Percentiles rank a stretch among this genome's conserved stretches.
phyloP scores from a whole-genome alignment of 1,140 invertebrate genomes.

The Saccostrea echinata region DNA sequence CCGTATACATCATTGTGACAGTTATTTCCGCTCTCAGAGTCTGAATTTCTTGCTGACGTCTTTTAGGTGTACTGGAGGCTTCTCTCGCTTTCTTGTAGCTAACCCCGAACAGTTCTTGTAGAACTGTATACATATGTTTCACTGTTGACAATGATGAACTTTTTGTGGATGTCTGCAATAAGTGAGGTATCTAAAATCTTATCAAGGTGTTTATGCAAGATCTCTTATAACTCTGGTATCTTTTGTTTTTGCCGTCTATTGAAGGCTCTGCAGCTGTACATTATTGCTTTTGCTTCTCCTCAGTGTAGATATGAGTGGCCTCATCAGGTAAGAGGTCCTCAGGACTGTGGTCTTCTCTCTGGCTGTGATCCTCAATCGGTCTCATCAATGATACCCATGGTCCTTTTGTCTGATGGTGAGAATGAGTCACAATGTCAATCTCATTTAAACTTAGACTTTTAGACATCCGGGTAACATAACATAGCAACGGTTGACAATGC shows the following conservation, averaged over 20 bases:
- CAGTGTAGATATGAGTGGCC: no score
- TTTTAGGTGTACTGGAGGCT: background rate
- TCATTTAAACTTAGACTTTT: no score
- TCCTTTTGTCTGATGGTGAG: no score
- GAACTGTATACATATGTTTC: background rate
- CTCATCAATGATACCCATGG: no score
- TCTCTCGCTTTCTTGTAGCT: background rate
- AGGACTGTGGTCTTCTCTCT: no score
- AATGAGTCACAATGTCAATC: no score
- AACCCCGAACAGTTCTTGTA: constrained; percentile 4
- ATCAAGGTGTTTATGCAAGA: constrained; percentile 25
- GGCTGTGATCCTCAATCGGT: no score
- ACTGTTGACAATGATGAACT: constrained; percentile 37
- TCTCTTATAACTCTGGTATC: constrained; percentile 24
- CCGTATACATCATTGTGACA: background rate
- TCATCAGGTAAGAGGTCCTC: no score
- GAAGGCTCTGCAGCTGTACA: background rate
- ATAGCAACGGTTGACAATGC: no score
- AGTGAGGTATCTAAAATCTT: constrained; percentile 13
- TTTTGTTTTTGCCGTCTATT: background rate
- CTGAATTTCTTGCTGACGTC: constrained; percentile 26
- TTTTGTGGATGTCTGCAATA: constrained; percentile 2
- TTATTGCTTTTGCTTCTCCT: background rate
- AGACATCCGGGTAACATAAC: no score
- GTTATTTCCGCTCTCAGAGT: background rate